Base-by-base conservation (phyloP, 2,888 invertebrate genomes). In the Oeneis ivallda region DNA sequence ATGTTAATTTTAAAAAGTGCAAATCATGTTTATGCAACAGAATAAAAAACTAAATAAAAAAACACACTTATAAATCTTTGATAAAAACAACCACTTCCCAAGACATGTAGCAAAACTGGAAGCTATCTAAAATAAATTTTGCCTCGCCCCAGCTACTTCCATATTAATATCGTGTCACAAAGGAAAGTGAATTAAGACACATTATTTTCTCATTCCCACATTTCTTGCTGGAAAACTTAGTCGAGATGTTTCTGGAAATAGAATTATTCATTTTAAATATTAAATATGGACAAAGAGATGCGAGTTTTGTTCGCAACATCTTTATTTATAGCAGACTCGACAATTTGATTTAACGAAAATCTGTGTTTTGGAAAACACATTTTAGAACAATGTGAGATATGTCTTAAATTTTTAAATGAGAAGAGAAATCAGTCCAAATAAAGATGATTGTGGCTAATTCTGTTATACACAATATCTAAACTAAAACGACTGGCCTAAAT, bases 141-240 rank as follows among this genome's bases (percentile, higher is more conserved):
- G 41, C 58, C 19, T 58, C 53, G 58, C 64, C 34, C 47, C 54
- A 5, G 19, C 54, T 59, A 61, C 50, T 63, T 57, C 43, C 52
- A 61, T 67, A 69, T 67, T 67, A 67, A 65, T 61, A 56, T 67
- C 41, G 11, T 58, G 58, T 59, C 66, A 63, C 49, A 62, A 67
- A 64, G 62, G 64, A 67, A 65, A 62, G 67, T 70, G 70, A 70
- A 71, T 68, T 66, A 62, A 59, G 67, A 66, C 62, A 65, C 65
- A 71, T 71, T 66, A 71, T 66, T 71, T 68, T 66, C 63, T 62
- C 65, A 65, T 70, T 68, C 61, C 47, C 63, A 70, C 64, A 71
- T 71, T 71, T 71, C 69, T 69, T 69, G 67, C 61, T 57, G 60
- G 62, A 47, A 61, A 49, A 67, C 62, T 68, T 65, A 62, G 67